Base-by-base conservation (phyloP, 2,113 vertebrate genomes). In the Plecotus auritus region DNA sequence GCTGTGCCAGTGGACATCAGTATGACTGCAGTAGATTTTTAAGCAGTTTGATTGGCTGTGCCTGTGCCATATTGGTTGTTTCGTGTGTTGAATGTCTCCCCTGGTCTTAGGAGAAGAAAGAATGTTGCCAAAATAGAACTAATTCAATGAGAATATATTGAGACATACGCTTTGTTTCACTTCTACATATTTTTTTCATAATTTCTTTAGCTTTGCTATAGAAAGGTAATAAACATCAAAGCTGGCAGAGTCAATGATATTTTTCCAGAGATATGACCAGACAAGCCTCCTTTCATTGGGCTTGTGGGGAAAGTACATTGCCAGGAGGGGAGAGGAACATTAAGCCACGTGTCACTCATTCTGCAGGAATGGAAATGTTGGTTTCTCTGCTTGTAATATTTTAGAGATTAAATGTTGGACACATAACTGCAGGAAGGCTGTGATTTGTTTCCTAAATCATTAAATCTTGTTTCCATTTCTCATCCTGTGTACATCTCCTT, bases 221-320 rank as follows among this genome's bases (percentile, higher is more conserved):
- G 82, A 42, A 90, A 93, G 51, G 59, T 80, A 93, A 93, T 82
- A 93, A 85, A 85, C 73, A 90, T 92, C 84, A 97, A 82, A 92
- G 61, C 17, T 56, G 42, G 30, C 37, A 86, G 69, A 85, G 69
- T 83, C 88, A 74, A 72, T 83, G 72, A 92, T 90, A 80, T 45
- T 42, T 84, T 88, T 70, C 49, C 77, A 85, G 93, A 90, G 76
- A 83, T 85, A 40, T 59, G 88, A 82, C 88, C 82, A 92, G 88
- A 86, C 69, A 94, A 93, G 73, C 61, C 77, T 90, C 40, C 81
- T 93, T 85, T 77, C 88, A 66, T 7, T 84, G 85, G 81, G n/a
- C 82, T 83, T 5, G 12, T 73, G 72, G 67, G 86, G n/a, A 85
- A 94, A 78, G 61, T 28, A 28, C 37, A 83, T 93, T 93, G 82